These are phyloP conservation scores for Athene noctua DNA, from an alignment of 2,113 vertebrate species.

Conservation along the genomic window DNA sequence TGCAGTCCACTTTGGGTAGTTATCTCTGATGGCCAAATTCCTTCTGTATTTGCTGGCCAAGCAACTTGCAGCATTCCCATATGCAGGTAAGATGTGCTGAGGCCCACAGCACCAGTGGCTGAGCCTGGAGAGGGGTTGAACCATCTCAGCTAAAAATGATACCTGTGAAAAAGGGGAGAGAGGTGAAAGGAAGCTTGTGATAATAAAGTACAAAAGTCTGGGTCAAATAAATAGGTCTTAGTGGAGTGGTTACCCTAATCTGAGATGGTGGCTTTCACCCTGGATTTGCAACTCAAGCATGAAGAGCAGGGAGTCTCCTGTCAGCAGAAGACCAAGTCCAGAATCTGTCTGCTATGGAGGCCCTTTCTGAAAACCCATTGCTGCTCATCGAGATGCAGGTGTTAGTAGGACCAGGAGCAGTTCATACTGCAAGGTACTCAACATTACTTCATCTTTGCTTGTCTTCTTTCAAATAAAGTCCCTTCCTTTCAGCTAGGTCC, in stretches of 20 bases:
- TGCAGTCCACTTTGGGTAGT: too few species aligned
- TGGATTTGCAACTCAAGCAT: background rate
- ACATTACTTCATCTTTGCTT: background rate
- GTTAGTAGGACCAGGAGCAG: background rate
- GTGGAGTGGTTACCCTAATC: background rate
- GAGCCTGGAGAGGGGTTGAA: background rate
- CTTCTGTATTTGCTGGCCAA: background rate
- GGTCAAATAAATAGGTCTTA: too few species aligned
- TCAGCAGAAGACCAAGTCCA: background rate
- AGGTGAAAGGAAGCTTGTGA: background rate
- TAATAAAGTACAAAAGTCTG: background rate
- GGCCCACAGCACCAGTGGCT: background rate
- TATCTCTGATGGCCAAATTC: background rate
- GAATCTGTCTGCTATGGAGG: background rate
- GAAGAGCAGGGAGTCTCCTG: background rate
- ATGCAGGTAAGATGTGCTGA: background rate
- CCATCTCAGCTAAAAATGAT: background rate
- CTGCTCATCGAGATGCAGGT: background rate
- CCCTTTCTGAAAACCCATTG: background rate
- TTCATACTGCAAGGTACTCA: background rate
- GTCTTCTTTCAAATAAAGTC: background rate
- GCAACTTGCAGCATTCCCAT: too few species aligned
- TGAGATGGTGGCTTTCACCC: background rate
- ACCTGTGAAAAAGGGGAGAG: background rate
- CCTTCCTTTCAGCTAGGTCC: background rate